A percentile compares a stretch with the other conserved stretches of the same genome.
phyloP scores from a whole-genome alignment of 92 coral and sea anemone genomes.

The Virgularia gustaviana region DNA sequence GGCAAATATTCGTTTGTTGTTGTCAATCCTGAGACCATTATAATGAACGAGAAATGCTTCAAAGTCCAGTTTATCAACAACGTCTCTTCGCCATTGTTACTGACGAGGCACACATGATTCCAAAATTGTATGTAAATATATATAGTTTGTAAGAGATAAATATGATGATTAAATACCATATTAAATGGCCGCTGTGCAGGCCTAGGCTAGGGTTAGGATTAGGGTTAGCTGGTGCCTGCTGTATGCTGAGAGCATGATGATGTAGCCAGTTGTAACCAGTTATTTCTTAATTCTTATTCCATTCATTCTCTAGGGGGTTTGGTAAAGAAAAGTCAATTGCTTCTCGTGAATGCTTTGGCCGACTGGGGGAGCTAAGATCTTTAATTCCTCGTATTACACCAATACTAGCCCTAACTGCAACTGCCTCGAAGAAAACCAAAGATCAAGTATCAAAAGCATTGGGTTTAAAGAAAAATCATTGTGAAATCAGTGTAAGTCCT shows the following conservation, averaged over 20 bases:
- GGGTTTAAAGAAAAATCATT: conserved; percentile 15
- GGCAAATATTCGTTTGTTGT: conserved; percentile 53
- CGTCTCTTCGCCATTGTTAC: conserved; percentile 49
- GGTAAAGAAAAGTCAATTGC: conserved; percentile 2
- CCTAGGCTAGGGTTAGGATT: too few relatives aligned
- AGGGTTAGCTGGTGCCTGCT: too few relatives aligned
- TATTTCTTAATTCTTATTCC: neutral
- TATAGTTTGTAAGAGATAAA: too few relatives aligned
- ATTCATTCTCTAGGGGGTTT: neutral
- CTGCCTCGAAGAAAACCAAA: conserved; percentile 28
- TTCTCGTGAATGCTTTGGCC: conserved; percentile 47
- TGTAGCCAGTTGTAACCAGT: neutral
- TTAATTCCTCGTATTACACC: conserved; percentile 40
- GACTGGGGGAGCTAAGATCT: conserved; percentile 54
- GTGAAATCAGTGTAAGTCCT: conserved; percentile 27
- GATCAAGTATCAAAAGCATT: conserved; percentile 1
- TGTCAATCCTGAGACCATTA: conserved; percentile 55
- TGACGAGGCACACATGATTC: conserved; percentile 67
- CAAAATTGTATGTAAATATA: conserved; percentile 38
- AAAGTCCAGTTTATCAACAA: conserved; percentile 45
- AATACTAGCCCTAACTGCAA: conserved; percentile 47
- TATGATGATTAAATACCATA: neutral
- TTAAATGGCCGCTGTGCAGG: too few relatives aligned
- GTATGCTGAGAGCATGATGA: neutral
- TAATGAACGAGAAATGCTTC: conserved; percentile 52